Percentiles rank a stretch among this genome's conserved stretches.
phyloP scores from a whole-genome alignment of 2,797 vertebrate genomes.

The Melanogrammus aeglefinus region DNA sequence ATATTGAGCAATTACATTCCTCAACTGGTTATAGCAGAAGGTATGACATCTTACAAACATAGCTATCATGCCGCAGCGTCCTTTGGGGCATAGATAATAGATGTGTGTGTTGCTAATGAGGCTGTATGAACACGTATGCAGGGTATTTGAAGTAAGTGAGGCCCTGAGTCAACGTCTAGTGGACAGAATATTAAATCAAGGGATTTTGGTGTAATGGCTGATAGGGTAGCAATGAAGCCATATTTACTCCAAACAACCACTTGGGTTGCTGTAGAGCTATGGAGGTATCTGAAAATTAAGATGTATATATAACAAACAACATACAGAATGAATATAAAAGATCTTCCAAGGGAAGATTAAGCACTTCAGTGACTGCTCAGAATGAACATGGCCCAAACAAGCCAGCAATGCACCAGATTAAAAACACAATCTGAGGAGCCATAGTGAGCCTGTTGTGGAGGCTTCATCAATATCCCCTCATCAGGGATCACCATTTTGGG shows the following conservation, averaged over 20 bases:
- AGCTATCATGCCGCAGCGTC: neutral
- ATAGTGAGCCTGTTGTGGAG: no score
- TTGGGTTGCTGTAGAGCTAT: neutral
- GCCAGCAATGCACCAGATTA: no score
- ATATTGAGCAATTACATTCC: neutral
- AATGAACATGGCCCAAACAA: no score
- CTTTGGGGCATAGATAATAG: neutral
- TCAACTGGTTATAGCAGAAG: neutral
- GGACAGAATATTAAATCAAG: neutral
- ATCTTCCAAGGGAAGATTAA: no score
- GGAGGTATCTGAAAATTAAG: neutral
- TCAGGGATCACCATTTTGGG: neutral
- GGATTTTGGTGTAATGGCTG: neutral
- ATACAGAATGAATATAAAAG: neutral
- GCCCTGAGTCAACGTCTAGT: neutral
- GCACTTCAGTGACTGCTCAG: no score
- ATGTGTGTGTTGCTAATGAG: neutral
- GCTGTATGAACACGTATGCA: neutral
- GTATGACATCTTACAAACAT: neutral
- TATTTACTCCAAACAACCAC: neutral
- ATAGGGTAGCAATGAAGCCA: neutral
- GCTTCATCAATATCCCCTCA: no score
- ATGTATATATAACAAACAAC: neutral
- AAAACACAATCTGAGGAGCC: no score
- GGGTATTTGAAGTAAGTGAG: neutral